Evolutionary conservation across 1,140 invertebrate genomes (phyloP).

Genomic region (Propsilocerus akamusi): DNA sequence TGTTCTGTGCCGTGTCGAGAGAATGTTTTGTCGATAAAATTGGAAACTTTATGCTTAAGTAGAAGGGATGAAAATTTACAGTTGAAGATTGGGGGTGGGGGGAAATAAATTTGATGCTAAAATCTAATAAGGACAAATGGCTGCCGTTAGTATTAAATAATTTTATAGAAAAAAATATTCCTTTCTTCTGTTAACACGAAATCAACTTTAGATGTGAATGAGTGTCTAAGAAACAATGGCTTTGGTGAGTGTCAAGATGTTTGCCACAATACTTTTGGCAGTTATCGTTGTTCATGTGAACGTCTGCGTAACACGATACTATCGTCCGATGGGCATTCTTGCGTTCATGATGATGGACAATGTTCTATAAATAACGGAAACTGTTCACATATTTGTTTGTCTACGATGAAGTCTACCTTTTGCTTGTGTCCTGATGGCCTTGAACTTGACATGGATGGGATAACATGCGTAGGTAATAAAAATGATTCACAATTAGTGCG

Average conservation of each 20-base stretch:
- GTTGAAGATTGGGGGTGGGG: no score
- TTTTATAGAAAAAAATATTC: no score
- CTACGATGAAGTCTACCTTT: constrained; percentile 35
- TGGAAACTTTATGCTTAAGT: no score
- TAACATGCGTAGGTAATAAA: constrained; percentile 30
- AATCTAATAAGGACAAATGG: no score
- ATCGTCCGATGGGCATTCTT: constrained; percentile 30
- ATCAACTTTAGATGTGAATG: constrained; percentile 34
- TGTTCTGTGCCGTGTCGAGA: no score
- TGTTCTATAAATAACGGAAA: constrained; percentile 31
- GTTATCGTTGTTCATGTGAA: constrained; percentile 39
- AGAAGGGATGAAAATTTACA: no score
- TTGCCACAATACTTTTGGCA: constrained; percentile 41
- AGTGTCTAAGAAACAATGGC: constrained; percentile 38
- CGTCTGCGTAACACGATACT: constrained; percentile 35
- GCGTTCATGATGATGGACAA: constrained; percentile 43
- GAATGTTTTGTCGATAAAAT: no score
- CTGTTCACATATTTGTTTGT: constrained; percentile 39
- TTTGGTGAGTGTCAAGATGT: constrained; percentile 46
- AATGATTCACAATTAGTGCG: no score
- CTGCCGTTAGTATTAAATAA: no score
- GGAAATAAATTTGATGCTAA: no score
- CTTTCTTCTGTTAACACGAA: no score
- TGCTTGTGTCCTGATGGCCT: constrained; percentile 34
- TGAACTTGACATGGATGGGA: constrained; percentile 24